phyloP scores from a whole-genome alignment of 2,888 invertebrate genomes.

The Erebia ligea region DNA sequence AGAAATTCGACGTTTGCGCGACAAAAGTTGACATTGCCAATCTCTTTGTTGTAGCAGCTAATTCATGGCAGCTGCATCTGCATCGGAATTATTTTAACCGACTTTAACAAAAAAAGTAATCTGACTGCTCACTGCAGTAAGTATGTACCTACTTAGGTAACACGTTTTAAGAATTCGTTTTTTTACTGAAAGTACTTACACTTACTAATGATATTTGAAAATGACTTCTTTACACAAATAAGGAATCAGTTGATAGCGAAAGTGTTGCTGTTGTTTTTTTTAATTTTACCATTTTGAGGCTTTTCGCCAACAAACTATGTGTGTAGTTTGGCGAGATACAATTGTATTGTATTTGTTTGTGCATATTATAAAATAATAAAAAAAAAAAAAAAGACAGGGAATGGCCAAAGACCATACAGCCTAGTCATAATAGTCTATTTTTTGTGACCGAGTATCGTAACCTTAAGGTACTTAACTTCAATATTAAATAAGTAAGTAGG shows the following conservation, averaged over 20 bases:
- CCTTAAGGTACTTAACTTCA: too few species aligned
- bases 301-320: too few species aligned
- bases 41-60: conserved; percentile 67
- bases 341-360: too few species aligned
- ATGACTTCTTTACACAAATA: too few species aligned
- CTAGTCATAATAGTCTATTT: background rate
- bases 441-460: background rate
- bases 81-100: conserved; percentile 49
- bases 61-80: conserved; percentile 77
- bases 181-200: too few species aligned
- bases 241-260: too few species aligned
- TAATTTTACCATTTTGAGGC: background rate
- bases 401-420: background rate
- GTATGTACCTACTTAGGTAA: background rate
- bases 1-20: conserved; percentile 64
- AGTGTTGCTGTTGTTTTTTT: background rate
- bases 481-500: too few species aligned
- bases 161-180: background rate
- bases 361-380: too few species aligned
- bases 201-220: too few species aligned
- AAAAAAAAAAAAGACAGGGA: too few species aligned
- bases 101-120: background rate
- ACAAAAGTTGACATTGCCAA: conserved; percentile 70
- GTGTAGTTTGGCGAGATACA: too few species aligned
- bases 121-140: background rate